Evolutionary conservation across 2,888 invertebrate species (phyloP), one percentile per base, ranked within the genome.

Genomic region (Hecatera dysodea): DNA sequence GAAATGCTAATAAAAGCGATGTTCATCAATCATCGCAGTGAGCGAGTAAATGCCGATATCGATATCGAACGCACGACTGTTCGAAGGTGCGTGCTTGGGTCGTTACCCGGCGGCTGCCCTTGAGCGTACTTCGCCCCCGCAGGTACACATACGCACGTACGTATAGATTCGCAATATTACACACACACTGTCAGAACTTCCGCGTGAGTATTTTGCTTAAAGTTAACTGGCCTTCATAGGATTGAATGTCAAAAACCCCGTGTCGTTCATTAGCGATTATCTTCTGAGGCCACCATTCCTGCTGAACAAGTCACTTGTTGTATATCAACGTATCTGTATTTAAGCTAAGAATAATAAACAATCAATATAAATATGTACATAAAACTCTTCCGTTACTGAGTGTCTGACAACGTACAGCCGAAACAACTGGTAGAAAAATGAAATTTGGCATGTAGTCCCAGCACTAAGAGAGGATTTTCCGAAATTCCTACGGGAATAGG

Each of bases 51-150:
- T 74, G 71, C 61, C 63, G 80, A 67, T 79, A 75, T 78, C 81
- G 80, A 80, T 86, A 85, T 86, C 74, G 82, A 87, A 78, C 79
- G 82, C 83, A 79, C 81, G 83, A 74, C 64, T 87, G 86, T 87
- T 82, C 73, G 85, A 84, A 88, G 88, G 87, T 89, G 86, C 86
- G 87, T 84, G 88, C 87, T 81, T 90, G 91, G 94, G 93, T 94
- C 94, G 90, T 92, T 92, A 92, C 87, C 93, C 94, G 90, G 78
- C 86, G 89, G 84, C 85, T 94, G 94, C 92, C 95, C 94, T 95
- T 95, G 95, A 93, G 92, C 91, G 94, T 91, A 90, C 93, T 91
- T 92, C 93, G 93, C 93, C 92, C 93, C 88, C 90, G 83, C 88
- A 84, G 88, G 82, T 85, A 86, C 81, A 78, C 78, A 75, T 65